phyloP scores from a whole-genome alignment of 2,888 invertebrate species.

The Noctua janthina region DNA sequence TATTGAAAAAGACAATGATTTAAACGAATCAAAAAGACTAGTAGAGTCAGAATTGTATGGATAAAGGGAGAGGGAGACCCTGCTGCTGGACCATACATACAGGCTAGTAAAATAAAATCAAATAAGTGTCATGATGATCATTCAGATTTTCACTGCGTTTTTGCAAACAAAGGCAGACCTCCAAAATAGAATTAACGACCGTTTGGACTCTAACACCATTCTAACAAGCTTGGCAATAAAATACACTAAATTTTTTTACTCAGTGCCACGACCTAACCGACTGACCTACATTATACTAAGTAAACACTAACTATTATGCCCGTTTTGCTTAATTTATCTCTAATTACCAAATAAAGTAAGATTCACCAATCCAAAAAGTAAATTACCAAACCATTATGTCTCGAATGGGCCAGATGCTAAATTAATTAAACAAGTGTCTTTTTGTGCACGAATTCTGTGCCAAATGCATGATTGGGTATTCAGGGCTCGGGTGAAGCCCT shows the following conservation, averaged over 20 bases:
- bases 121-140: not conserved
- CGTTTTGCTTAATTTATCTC: not conserved
- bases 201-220: not conserved
- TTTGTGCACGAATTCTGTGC: conserved; percentile 60
- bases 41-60: not conserved
- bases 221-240: not conserved
- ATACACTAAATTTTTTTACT: too few species aligned
- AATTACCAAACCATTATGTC: not conserved
- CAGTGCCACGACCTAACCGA: not conserved
- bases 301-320: too few species aligned
- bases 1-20: not conserved
- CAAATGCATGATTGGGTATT: conserved; percentile 64
- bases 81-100: not conserved
- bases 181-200: not conserved
- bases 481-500: conserved; percentile 58
- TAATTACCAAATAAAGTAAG: not conserved
- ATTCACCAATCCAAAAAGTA: conserved; percentile 11
- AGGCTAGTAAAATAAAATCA: not conserved
- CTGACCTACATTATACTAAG: not conserved
- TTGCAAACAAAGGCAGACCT: not conserved
- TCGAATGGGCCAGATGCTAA: conserved; percentile 6
- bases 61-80: not conserved
- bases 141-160: not conserved
- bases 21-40: not conserved
- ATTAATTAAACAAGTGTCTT: conserved; percentile 16